Evolutionary conservation across 1,140 invertebrate genomes (phyloP).

Genomic region (Cryptotermes secundus): DNA sequence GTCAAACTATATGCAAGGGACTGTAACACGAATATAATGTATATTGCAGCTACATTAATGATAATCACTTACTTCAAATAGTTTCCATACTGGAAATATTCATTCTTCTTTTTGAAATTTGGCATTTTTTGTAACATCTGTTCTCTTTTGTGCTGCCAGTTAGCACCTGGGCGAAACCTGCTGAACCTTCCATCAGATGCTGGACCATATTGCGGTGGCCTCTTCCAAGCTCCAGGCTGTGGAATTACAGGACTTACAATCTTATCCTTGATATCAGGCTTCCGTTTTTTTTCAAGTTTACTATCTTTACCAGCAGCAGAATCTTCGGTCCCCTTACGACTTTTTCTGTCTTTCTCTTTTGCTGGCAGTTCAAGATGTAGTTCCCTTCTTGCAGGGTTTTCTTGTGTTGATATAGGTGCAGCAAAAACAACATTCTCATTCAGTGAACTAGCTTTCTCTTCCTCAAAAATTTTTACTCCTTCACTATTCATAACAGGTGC

Average conservation of each 20-base stretch:
- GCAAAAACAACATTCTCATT: not conserved
- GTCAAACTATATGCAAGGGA: no score
- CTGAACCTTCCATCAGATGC: constrained; percentile 37
- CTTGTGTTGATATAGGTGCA: not conserved
- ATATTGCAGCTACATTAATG: not conserved
- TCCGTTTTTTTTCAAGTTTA: constrained; percentile 44
- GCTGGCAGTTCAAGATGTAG: not conserved
- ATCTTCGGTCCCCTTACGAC: not conserved
- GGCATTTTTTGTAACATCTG: constrained; percentile 51
- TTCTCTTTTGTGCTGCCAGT: not conserved
- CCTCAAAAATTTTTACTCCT: not conserved
- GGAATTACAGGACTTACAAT: constrained; percentile 91
- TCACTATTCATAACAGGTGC: not conserved
- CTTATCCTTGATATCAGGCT: constrained; percentile 75
- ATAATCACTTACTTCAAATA: constrained; percentile 73
- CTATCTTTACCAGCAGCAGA: not conserved
- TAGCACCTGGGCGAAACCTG: constrained; percentile 1
- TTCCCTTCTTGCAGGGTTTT: constrained; percentile 1
- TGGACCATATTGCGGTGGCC: constrained; percentile 50
- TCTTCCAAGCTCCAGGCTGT: constrained; percentile 75
- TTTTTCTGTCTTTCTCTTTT: constrained; percentile 22
- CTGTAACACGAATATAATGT: not conserved
- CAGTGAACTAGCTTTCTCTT: no score
- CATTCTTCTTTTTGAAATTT: constrained; percentile 71
- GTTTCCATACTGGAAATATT: constrained; percentile 90